Base-by-base conservation (phyloP, 2,113 vertebrate species). In the Gopherus flavomarginatus region DNA sequence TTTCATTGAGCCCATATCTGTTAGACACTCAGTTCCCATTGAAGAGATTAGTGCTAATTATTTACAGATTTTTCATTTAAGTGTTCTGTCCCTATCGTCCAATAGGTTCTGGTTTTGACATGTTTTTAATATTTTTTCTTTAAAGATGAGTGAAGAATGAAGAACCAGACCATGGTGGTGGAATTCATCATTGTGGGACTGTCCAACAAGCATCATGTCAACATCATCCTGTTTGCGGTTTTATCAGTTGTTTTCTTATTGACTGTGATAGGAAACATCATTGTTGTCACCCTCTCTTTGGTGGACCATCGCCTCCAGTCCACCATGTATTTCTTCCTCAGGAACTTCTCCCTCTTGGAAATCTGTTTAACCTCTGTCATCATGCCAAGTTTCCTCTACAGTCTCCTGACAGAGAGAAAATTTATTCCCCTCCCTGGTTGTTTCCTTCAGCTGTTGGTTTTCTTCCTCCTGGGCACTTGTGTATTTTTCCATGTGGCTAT, bases 181-280 rank as follows among this genome's bases (percentile, higher is more conserved):
- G 92, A 96, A n/a, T 97, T 97, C 57, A 81, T 95, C 35, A 85
- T 97, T 21, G 11, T 93, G 62, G 96, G 94, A n/a, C 90, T 97
- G 27, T 92, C 95, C 26, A 89, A 94, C 26, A 19, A 75, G 35
- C 91, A 47, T 72, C 83, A 56, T 54, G 44, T 85, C 7, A 92
- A 96, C 29, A 65, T 44, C 27, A 44, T 75, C 29, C 12, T 93
- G 12, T 97, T 97, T 31, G 29, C 14, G 19, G 87, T 97, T 81
- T 77, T 97, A 26, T 62, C 94, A 29, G 69, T 94, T 5, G 16
- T 91, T 42, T 97, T 96, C 38, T 26, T 94, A 1, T 31, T 97
- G 57, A 96, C 93, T n/a, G 78, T 96, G 26, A 24, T 54, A 3
- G 96, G 94, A 62, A 97, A 96, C 72, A 26, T 93, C 38, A 31